A percentile compares a stretch with the other conserved stretches of the same genome.
Evolutionary conservation across 2,113 vertebrate genomes (phyloP).

Genomic region (Colossoma macropomum): DNA sequence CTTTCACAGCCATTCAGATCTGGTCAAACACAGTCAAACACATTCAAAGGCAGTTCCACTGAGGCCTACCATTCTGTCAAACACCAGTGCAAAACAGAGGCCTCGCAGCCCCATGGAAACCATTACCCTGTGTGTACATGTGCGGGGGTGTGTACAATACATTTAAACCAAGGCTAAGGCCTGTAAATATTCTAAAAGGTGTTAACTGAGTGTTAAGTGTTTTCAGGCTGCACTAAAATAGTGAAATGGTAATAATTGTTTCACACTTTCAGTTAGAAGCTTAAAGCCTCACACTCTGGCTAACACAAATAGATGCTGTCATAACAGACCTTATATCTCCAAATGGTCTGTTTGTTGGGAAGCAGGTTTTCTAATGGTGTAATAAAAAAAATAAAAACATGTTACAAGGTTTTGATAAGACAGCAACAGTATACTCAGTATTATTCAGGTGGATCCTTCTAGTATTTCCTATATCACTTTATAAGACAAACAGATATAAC

Average conservation of each 20-base stretch:
- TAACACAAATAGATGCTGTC: neutral
- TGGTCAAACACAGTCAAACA: conserved; percentile 28
- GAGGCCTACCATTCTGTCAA: neutral
- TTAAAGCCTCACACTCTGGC: neutral
- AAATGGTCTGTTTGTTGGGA: too few relatives aligned
- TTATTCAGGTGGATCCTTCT: neutral
- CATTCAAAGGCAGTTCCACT: neutral
- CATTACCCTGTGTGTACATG: neutral
- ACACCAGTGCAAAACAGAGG: conserved; percentile 8
- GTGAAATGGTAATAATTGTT: conserved; percentile 13
- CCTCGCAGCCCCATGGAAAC: conserved; percentile 23
- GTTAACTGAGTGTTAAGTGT: conserved; percentile 31
- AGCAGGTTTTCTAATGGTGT: too few relatives aligned
- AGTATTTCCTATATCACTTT: neutral
- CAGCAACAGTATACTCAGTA: neutral
- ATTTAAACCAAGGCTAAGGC: conserved; percentile 3
- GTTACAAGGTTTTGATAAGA: too few relatives aligned
- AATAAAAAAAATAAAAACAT: too few relatives aligned
- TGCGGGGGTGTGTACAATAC: neutral
- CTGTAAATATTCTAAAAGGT: conserved; percentile 32
- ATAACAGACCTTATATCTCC: neutral
- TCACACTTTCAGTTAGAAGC: conserved; percentile 2
- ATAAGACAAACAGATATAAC: neutral
- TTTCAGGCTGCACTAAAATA: conserved; percentile 17
- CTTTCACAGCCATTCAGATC: conserved; percentile 42